Base-by-base conservation (phyloP, 1,140 invertebrate genomes). In the Phymastichus coffea region DNA sequence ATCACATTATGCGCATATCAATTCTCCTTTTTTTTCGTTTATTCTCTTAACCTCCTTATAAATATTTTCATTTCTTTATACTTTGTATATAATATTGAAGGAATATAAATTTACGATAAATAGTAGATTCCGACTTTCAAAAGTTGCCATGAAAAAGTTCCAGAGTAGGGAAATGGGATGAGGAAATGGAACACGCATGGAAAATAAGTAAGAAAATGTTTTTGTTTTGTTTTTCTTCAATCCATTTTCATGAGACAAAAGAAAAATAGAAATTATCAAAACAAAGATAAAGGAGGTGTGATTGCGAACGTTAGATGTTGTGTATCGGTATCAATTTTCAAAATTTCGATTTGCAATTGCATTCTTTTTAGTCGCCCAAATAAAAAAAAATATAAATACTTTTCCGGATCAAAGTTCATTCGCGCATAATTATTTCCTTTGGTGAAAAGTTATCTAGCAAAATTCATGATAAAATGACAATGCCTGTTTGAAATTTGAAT, bases 261-360 rank as follows among this genome's bases (percentile, higher is more conserved):
- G 53, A 54, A 53, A 67, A 56, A 49, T 44, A 55, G 49, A 60
- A 23, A 54, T n/a, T 33, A 38, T 67, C 44, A 52, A 46, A 56
- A 63, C 62, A 57, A 69, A 63, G 48, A 41, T 37, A 58, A 63
- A 26, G 40, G 58, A 49, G 61, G 61, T 48, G 66, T 70, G 64
- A 69, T 66, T 63, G 49, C 64, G 66, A 67, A 68, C 63, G 63
- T 67, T 64, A 65, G 63, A 66, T 66, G 55, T 63, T 68, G 37
- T 70, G 44, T 33, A 49, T 66, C 69, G 68, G 68, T 52, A 73
- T 67, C 71, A 72, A 75, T 72, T 65, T 66, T 72, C 71, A 68
- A 73, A 66, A 66, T 61, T 61, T 43, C 57, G 47, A 53, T n/a
- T n/a, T n/a, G n/a, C n/a, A n/a, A n/a, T n/a, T n/a, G n/a, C n/a